Conservation (phyloP, 2,113 vertebrate genomes). For the Ailurus styani region DNA sequence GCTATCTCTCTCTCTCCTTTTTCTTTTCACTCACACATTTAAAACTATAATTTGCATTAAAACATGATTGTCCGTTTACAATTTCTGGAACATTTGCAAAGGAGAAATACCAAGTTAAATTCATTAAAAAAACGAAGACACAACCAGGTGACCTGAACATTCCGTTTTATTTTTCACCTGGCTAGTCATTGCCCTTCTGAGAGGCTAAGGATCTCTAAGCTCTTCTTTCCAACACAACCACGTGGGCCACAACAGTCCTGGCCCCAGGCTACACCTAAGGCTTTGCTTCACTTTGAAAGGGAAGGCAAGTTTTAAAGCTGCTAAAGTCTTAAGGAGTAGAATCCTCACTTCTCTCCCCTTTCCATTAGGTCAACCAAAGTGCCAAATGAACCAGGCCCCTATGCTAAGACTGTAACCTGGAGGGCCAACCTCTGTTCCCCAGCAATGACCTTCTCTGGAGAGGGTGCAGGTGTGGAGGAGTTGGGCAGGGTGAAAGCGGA, state of each 20-base stretch:
- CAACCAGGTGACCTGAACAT: neutral
- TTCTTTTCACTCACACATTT: neutral
- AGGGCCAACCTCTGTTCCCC: neutral
- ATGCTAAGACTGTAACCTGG: neutral
- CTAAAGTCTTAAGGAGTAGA: neutral
- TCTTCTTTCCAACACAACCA: neutral
- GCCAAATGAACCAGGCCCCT: neutral
- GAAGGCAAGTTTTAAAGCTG: neutral
- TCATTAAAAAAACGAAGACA: slow-evolving; percentile 19
- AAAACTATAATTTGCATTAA: slow-evolving; percentile 1
- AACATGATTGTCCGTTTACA: neutral
- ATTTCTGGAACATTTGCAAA: slow-evolving; percentile 24
- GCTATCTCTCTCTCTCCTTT: neutral
- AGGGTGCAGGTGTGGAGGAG: neutral
- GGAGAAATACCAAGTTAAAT: slow-evolving; percentile 27
- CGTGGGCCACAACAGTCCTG: neutral
- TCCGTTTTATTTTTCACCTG: neutral
- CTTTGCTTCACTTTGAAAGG: neutral
- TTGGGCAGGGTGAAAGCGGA: no score
- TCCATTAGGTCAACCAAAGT: neutral
- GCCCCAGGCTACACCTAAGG: neutral
- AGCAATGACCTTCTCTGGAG: neutral
- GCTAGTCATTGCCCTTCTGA: neutral
- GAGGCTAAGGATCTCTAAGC: neutral
- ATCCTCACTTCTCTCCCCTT: fast-evolving